phyloP scores from a whole-genome alignment of 2,797 vertebrate species.

The Sebastes elongatus region DNA sequence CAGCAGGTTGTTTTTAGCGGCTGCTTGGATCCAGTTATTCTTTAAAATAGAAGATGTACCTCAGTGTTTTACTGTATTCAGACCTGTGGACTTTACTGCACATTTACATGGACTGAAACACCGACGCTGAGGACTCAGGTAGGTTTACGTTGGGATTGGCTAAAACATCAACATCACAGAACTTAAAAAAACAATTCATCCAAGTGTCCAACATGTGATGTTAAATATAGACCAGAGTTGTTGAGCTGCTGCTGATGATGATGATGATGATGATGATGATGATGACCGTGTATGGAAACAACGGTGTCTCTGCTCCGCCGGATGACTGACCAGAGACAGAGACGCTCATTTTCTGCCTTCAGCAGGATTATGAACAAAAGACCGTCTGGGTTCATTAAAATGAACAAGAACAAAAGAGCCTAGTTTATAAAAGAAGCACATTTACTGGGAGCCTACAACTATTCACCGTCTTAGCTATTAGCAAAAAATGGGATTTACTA shows the following conservation, averaged over 20 bases:
- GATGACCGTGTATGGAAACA: background rate
- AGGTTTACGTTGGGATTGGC: background rate
- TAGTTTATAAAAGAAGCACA: background rate
- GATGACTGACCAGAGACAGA: conserved; percentile 4
- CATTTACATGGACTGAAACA: background rate
- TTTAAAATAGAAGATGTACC: background rate
- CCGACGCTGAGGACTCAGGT: background rate
- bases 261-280: no score
- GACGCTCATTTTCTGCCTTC: background rate
- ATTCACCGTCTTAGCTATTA: accelerated
- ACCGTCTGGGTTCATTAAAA: background rate
- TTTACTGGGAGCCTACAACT: background rate
- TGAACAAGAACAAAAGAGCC: background rate
- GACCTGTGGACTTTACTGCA: background rate
- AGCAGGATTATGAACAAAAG: background rate
- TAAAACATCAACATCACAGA: background rate
- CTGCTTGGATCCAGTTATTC: no score
- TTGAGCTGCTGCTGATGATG: background rate
- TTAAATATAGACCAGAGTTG: background rate
- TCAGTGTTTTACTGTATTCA: background rate
- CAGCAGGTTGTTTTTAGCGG: no score
- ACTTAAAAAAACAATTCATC: background rate
- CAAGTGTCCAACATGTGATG: background rate
- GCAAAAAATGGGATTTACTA: background rate
- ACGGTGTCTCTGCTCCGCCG: background rate